phyloP scores from a whole-genome alignment of 2,113 vertebrate species.

The Chlamydotis undulata region DNA sequence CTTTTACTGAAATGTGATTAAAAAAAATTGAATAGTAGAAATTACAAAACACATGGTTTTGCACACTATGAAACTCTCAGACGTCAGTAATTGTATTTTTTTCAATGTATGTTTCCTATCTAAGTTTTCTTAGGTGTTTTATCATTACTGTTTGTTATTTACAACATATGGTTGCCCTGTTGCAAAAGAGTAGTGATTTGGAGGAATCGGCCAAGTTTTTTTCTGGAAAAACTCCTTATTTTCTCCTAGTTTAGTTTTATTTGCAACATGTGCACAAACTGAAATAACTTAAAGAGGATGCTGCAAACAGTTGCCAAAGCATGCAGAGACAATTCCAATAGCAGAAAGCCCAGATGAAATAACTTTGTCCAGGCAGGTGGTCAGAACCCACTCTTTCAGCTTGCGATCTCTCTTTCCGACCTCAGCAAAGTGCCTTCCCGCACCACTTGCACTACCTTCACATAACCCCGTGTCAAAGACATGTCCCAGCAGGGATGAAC shows the following conservation, averaged over 20 bases:
- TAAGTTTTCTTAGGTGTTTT: not conserved
- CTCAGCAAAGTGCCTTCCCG: not conserved
- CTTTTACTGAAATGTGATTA: not conserved
- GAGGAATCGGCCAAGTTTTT: not conserved
- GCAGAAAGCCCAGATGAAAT: not conserved
- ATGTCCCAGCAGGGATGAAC: not conserved
- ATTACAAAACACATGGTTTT: not conserved
- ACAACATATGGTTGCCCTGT: not conserved
- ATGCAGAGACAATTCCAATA: not conserved
- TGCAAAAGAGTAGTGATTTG: not conserved
- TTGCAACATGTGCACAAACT: not conserved
- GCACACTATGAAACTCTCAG: not conserved
- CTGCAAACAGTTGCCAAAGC: not conserved
- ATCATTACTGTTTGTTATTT: not conserved
- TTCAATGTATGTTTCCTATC: not conserved
- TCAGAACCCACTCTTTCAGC: conserved; percentile 6
- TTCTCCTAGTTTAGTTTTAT: not conserved
- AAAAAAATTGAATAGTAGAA: not conserved
- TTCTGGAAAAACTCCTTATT: not conserved
- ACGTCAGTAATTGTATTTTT: not conserved
- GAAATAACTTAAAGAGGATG: conserved; percentile 1
- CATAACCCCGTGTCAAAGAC: not conserved
- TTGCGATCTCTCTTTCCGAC: not conserved
- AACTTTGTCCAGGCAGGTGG: not conserved
- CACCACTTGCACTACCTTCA: not conserved